Conservation (phyloP, 2,797 vertebrate genomes). For the Crocodylus rhombifer region DNA sequence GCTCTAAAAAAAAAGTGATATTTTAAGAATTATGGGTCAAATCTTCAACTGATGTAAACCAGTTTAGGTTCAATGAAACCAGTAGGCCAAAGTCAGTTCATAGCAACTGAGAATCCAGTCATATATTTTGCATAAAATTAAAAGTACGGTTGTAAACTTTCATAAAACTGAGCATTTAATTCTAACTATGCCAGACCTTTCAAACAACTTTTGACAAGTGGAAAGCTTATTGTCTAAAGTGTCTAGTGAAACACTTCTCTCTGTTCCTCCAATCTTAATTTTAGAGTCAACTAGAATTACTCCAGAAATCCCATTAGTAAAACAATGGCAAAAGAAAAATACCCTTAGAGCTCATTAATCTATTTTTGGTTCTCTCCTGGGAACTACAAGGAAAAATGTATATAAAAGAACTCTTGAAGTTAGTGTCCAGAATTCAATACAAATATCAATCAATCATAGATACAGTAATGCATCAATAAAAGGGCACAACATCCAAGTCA, state of each 20-base stretch:
- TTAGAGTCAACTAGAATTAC: neutral
- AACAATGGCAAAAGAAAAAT: neutral
- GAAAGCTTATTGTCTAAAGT: neutral
- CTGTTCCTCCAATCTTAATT: neutral
- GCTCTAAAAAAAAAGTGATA: neutral
- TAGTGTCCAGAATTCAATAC: neutral
- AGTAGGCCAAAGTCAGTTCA: neutral
- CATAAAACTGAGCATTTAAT: neutral
- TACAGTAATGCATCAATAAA: neutral
- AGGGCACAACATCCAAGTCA: constrained; percentile 32
- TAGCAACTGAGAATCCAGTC: neutral
- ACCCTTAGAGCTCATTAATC: neutral
- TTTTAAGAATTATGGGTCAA: neutral
- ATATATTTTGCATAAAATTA: neutral
- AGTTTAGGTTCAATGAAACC: neutral
- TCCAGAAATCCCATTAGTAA: neutral
- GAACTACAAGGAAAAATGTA: neutral
- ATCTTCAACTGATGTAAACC: neutral
- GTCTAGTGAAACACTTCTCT: neutral
- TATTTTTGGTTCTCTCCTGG: neutral
- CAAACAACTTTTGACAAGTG: neutral
- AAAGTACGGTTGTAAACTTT: neutral
- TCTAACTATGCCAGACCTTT: neutral
- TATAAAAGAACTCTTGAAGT: neutral
- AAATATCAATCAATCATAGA: neutral